These are phyloP conservation scores for Cottoperca gobio DNA, from an alignment of 2,797 vertebrate species.

Conservation along the genomic window DNA sequence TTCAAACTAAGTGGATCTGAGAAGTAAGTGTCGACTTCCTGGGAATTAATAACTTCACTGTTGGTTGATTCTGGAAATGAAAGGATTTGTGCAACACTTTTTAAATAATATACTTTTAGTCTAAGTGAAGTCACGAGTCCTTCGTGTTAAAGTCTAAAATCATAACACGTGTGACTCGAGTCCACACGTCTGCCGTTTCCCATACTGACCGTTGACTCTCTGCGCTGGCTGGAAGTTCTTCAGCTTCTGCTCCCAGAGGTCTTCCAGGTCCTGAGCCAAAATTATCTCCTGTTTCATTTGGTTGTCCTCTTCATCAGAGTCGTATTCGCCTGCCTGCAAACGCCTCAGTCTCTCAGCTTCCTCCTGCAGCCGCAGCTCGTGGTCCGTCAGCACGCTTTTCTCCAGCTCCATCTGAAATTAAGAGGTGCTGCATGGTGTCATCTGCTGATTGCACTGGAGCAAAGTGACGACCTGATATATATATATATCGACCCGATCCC, in stretches of 20 bases:
- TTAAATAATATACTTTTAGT: no score
- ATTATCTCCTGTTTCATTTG: conserved; percentile 77
- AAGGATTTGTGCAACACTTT: no score
- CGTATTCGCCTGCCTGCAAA: conserved; percentile 80
- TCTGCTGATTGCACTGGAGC: neutral
- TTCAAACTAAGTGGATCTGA: no score
- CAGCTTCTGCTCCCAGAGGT: conserved; percentile 93
- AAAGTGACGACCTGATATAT: neutral
- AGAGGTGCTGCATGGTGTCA: neutral
- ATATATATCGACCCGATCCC: no score
- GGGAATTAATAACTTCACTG: no score
- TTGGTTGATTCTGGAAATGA: no score
- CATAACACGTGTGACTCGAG: no score
- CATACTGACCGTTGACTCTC: conserved; percentile 84
- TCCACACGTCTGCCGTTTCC: neutral
- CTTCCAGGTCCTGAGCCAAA: conserved; percentile 91
- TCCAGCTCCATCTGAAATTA: conserved; percentile 89
- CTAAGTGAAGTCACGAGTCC: no score
- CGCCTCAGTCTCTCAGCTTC: conserved; percentile 85
- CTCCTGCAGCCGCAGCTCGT: conserved; percentile 89
- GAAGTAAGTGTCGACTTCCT: no score
- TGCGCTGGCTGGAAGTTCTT: conserved; percentile 81
- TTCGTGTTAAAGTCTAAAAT: no score
- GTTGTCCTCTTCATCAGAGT: conserved; percentile 86
- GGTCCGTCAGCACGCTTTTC: conserved; percentile 90